Percentiles rank a stretch among this genome's conserved stretches.
phyloP scores from a whole-genome alignment of 2,888 invertebrate species.

The Tetragonula carbonaria region DNA sequence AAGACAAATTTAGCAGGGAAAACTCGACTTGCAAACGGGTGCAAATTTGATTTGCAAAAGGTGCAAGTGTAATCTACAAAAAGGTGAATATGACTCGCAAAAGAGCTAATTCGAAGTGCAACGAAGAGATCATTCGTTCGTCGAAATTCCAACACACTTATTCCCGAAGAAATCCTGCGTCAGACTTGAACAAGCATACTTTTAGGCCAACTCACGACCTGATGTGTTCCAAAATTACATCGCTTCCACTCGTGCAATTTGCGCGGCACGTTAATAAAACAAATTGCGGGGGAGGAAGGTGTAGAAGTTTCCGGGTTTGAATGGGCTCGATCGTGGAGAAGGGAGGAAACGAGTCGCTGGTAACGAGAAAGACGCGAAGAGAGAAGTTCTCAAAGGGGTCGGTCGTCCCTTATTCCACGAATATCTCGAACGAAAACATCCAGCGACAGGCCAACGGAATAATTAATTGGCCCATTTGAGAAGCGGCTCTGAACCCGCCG shows the following conservation, averaged over 20 bases:
- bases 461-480: slow-evolving; percentile 73
- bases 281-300: slow-evolving; percentile 3
- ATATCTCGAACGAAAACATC: slow-evolving; percentile 64
- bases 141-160: not conserved
- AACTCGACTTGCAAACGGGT: too few relatives aligned
- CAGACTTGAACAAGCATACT: not conserved
- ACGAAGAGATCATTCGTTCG: not conserved
- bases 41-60: too few relatives aligned
- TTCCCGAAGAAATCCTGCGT: not conserved
- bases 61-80: too few relatives aligned
- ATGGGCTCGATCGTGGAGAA: not conserved
- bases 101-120: not conserved
- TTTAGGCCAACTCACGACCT: not conserved
- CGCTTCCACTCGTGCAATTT: not conserved
- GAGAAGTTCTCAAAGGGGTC: slow-evolving; percentile 39
- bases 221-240: slow-evolving; percentile 7
- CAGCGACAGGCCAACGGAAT: slow-evolving; percentile 65
- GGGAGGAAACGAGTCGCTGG: slow-evolving; percentile 2
- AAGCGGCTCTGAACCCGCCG: slow-evolving; percentile 40
- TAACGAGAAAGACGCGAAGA: slow-evolving; percentile 44
- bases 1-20: too few relatives aligned
- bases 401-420: slow-evolving; percentile 35
- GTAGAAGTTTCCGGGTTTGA: slow-evolving; percentile 35
- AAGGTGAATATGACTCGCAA: too few relatives aligned
- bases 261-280: slow-evolving; percentile 41